Evolutionary conservation across 2,113 vertebrate species (phyloP).

Genomic region (Ahaetulla prasina): DNA sequence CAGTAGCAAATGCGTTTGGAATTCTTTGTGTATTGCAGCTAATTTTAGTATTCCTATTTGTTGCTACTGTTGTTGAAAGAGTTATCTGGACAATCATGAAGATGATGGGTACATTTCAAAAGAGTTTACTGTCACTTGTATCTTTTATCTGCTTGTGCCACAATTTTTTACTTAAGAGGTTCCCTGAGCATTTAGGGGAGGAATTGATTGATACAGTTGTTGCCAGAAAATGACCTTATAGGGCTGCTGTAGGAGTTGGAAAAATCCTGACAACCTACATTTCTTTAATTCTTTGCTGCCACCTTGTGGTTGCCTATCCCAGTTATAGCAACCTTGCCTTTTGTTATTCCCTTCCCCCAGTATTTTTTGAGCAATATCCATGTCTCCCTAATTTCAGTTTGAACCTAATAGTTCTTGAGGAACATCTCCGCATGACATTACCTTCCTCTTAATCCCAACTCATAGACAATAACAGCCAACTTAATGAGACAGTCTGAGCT

Average conservation of each 20-base stretch:
- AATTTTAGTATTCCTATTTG: not conserved
- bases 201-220: not conserved
- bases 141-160: not conserved
- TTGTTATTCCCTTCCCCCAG: not conserved
- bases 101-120: not conserved
- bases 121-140: not conserved
- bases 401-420: not conserved
- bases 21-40: not conserved
- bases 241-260: not conserved
- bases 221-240: not conserved
- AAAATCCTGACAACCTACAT: not conserved
- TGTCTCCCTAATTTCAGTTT: not conserved
- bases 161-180: not conserved
- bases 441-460: not conserved
- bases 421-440: not conserved
- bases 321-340: not conserved
- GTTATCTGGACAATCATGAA: not conserved
- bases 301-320: not conserved
- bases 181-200: not conserved
- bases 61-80: not conserved
- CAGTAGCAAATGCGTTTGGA: not conserved
- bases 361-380: not conserved
- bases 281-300: not conserved
- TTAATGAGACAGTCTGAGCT: not conserved
- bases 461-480: not conserved